Percentiles rank a stretch among this genome's conserved stretches.
phyloP scores from a whole-genome alignment of 2,888 invertebrate genomes.

The Parelbella ahira region DNA sequence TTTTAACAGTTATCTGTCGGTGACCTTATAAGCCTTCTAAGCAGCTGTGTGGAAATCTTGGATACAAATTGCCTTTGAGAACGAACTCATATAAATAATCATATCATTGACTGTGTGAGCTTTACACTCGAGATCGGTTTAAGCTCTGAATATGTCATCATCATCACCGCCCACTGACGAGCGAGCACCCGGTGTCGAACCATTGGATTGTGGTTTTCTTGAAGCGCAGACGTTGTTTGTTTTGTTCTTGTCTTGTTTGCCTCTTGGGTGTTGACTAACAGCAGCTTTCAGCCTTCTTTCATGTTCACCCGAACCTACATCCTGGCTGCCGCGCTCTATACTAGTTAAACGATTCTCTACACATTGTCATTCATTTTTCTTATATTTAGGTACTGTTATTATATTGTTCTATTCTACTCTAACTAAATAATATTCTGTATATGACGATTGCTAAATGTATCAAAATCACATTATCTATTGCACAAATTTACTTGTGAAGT shows the following conservation, averaged over 20 bases:
- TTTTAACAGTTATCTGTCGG: conserved; percentile 47
- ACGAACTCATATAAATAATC: conserved; percentile 44
- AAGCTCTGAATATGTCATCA: conserved; percentile 36
- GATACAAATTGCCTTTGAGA: conserved; percentile 46
- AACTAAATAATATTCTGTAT: too few species aligned
- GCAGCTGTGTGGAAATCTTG: conserved; percentile 50
- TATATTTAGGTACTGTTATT: too few species aligned
- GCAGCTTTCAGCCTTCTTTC: conserved; percentile 21
- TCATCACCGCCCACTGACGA: conserved; percentile 38
- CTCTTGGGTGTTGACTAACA: conserved; percentile 20
- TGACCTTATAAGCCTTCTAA: conserved; percentile 51
- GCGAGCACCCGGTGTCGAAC: conserved; percentile 37
- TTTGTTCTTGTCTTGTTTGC: conserved; percentile 39
- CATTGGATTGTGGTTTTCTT: conserved; percentile 37
- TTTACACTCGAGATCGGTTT: conserved; percentile 40
- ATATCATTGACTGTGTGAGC: conserved; percentile 58
- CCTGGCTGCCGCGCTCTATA: too few species aligned
- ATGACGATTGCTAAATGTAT: too few species aligned
- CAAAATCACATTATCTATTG: too few species aligned
- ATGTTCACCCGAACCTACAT: too few species aligned
- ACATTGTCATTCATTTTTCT: too few species aligned
- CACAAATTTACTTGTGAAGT: too few species aligned
- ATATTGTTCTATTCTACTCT: too few species aligned
- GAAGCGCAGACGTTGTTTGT: conserved; percentile 50
- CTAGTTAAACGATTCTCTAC: too few species aligned